Evolutionary conservation across 2,888 invertebrate species (phyloP), one percentile per base, ranked within the genome.

Genomic region (Bimastos eiseni): DNA sequence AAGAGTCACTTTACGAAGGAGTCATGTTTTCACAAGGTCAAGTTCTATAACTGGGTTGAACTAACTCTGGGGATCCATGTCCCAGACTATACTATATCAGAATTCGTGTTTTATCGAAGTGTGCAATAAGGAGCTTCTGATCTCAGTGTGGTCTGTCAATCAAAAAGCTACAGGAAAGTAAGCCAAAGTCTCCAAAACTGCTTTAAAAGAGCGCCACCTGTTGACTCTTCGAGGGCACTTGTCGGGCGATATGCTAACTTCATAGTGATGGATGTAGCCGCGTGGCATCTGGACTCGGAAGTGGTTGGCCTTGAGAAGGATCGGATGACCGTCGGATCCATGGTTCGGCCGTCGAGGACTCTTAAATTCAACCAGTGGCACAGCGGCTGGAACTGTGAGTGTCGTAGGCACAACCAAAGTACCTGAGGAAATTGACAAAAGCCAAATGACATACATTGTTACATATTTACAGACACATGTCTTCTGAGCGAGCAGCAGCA

Each of bases 231-330:
- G 96, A 90, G 99, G 99, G 96, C 99, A 99, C 96, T 99, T 99
- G 95, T 99, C 99, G 84, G 99, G 99, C 94, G 98, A 98, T 95
- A 99, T 99, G 95, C 98, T 98, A 93, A 99, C 98, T 95, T 99
- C 98, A 95, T 99, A 99, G 95, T 99, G 99, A 96, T 99, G 99
- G 90, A 99, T 98, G 96, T 97, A 98, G 91, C 99, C 95, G 94
- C 99, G 97, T 37, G 99, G 99, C 97, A 99, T 99, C 90, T 98
- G 97, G 95, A 99, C 99, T 96, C 99, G 98, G 96, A 99, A 99
- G 96, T 99, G 99, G 96, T 99, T 99, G 93, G 99, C 99, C 93
- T 99, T 97, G 93, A 99, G 96, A 94, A 98, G 97, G 93, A 99
- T 99, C 90, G 98, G 97, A 92, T 99, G 96, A 91, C 99, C 99